Evolutionary conservation across 2,888 invertebrate genomes (phyloP).

Genomic region (Orthosia gothica): DNA sequence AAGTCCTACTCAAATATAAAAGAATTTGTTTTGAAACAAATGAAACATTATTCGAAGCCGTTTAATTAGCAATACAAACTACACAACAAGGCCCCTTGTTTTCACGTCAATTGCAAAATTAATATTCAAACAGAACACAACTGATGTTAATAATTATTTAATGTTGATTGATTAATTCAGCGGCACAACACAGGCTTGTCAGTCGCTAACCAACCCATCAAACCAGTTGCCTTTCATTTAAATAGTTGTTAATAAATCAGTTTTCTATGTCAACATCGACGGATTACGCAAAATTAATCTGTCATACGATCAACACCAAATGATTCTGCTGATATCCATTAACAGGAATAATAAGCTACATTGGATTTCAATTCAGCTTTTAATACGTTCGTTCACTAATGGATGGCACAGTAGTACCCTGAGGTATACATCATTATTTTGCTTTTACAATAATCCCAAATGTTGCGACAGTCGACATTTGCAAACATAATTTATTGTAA

Average conservation of each 20-base stretch:
- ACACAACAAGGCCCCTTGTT: conserved; percentile 25
- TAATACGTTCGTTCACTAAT: conserved; percentile 34
- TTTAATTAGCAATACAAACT: conserved; percentile 29
- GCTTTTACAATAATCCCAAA: conserved; percentile 38
- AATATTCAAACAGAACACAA: conserved; percentile 32
- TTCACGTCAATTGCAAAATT: conserved; percentile 32
- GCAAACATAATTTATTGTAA: conserved; percentile 32
- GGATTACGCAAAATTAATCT: conserved; percentile 35
- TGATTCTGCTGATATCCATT: conserved; percentile 24
- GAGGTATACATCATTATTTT: conserved; percentile 49
- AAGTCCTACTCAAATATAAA: neutral
- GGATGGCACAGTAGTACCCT: conserved; percentile 30
- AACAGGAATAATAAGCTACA: conserved; percentile 39
- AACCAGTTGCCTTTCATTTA: conserved; percentile 31
- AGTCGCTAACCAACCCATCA: conserved; percentile 25
- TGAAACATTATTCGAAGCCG: neutral
- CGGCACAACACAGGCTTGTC: conserved; percentile 2
- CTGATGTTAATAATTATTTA: conserved; percentile 43
- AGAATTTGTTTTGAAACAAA: neutral
- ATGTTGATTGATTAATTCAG: conserved; percentile 45
- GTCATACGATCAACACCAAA: conserved; percentile 21
- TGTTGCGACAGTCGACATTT: conserved; percentile 30
- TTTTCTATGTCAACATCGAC: conserved; percentile 42
- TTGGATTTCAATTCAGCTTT: conserved; percentile 34
- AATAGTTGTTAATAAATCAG: conserved; percentile 44